Evolutionary conservation across 1,140 invertebrate species (phyloP).

Genomic region (honey bee (Apis mellifera)): DNA sequence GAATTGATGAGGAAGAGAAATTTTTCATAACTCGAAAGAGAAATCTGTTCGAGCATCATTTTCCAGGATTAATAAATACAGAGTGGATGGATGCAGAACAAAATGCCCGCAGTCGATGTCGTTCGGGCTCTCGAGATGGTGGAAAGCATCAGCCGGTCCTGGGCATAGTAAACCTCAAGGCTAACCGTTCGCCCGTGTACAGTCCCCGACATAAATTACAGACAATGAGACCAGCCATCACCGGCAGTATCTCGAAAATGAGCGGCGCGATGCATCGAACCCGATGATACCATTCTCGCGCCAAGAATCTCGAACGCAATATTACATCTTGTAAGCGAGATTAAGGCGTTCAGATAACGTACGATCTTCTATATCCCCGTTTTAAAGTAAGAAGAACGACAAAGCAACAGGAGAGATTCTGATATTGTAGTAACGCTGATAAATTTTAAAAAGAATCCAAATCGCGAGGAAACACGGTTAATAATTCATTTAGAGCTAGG

Average conservation of each 20-base stretch:
- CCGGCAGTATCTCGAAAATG: background rate
- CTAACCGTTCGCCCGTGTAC: slow-evolving; percentile 71
- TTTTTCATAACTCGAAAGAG: background rate
- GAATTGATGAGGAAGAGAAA: background rate
- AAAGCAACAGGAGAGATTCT: too few species aligned
- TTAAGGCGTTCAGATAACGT: slow-evolving; percentile 24
- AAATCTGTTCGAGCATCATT: background rate
- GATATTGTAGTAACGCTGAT: too few species aligned
- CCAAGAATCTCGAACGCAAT: slow-evolving; percentile 7
- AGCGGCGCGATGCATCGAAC: background rate
- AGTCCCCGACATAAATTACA: slow-evolving; percentile 62
- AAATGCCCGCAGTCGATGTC: background rate
- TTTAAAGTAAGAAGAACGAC: too few species aligned
- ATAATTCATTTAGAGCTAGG: too few species aligned
- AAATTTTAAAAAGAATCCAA: too few species aligned
- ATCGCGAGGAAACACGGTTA: too few species aligned
- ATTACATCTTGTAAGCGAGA: slow-evolving; percentile 32
- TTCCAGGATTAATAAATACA: background rate
- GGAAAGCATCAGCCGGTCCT: slow-evolving; percentile 56
- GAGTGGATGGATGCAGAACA: background rate
- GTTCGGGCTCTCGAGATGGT: slow-evolving; percentile 37
- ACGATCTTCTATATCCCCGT: background rate
- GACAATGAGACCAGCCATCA: slow-evolving; percentile 29
- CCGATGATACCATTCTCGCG: slow-evolving; percentile 1
- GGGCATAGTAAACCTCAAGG: slow-evolving; percentile 68